phyloP scores from a whole-genome alignment of 2,797 vertebrate species.

The Cryptoprocta ferox region DNA sequence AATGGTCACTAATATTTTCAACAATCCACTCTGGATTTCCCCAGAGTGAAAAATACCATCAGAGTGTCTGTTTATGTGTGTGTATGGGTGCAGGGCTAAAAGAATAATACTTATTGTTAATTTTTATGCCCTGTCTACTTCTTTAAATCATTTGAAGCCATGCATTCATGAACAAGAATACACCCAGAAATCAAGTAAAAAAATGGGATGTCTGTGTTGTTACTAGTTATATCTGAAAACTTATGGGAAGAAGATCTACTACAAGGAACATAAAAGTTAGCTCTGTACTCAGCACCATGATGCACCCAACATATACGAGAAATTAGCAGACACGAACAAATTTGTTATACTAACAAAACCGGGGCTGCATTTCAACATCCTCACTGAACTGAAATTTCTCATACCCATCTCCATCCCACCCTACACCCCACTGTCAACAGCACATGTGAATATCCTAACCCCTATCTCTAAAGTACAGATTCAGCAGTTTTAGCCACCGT shows the following conservation, averaged over 20 bases:
- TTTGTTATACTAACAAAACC: not conserved
- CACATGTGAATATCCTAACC: not conserved
- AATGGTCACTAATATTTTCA: slow-evolving; percentile 24
- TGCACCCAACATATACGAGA: not conserved
- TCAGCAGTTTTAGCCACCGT: not conserved
- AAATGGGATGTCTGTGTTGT: not conserved
- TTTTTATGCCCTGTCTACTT: not conserved
- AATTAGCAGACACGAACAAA: not conserved
- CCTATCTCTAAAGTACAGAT: not conserved
- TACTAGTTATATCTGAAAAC: not conserved
- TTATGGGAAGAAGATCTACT: not conserved
- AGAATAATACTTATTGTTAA: slow-evolving; percentile 30
- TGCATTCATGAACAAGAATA: slow-evolving; percentile 42
- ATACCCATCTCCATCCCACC: not conserved
- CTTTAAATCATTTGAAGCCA: slow-evolving; percentile 4
- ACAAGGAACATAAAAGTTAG: slow-evolving; percentile 8
- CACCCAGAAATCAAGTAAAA: slow-evolving; percentile 37
- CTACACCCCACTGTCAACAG: not conserved
- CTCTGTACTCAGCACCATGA: not conserved
- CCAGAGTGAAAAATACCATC: slow-evolving; percentile 39
- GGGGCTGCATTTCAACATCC: not conserved
- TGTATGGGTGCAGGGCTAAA: not conserved
- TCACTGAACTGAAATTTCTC: slow-evolving; percentile 35
- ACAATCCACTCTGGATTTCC: slow-evolving; percentile 46
- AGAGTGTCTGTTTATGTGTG: not conserved